These are phyloP conservation scores for Cacoxenus indagator DNA, from an alignment of 2,888 invertebrate genomes.

Conservation along the genomic window DNA sequence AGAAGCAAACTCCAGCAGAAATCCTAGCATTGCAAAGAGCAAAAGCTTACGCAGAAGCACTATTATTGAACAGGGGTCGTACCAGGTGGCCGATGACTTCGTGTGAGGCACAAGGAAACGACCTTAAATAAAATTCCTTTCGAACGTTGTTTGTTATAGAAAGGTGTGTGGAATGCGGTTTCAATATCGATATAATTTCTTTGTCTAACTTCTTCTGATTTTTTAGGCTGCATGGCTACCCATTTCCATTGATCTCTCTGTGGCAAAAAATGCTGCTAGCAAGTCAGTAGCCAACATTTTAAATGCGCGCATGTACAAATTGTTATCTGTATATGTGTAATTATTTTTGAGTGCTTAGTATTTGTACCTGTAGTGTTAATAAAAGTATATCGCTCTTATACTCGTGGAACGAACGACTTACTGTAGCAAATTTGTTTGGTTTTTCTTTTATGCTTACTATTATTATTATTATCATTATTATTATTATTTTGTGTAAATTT, in stretches of 20 bases:
- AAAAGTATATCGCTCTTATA: slow-evolving; percentile 63
- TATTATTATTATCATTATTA: too few species aligned
- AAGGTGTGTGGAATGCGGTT: too few species aligned
- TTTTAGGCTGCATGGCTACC: not conserved
- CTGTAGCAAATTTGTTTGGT: slow-evolving; percentile 26
- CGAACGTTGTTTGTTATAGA: not conserved
- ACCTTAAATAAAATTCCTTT: not conserved
- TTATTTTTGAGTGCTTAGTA: slow-evolving; percentile 41
- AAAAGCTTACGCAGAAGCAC: slow-evolving; percentile 53
- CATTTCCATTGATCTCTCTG: slow-evolving; percentile 18
- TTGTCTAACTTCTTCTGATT: not conserved
- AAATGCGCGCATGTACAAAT: slow-evolving; percentile 42
- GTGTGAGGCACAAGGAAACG: slow-evolving; percentile 31
- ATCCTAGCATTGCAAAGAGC: slow-evolving; percentile 38
- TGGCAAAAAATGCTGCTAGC: slow-evolving; percentile 3
- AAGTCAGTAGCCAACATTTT: slow-evolving; percentile 27
- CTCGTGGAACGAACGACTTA: slow-evolving; percentile 30
- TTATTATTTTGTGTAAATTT: too few species aligned
- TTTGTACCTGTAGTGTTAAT: slow-evolving; percentile 41
- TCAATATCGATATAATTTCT: not conserved
- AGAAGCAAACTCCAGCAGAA: slow-evolving; percentile 58
- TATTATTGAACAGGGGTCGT: slow-evolving; percentile 52
- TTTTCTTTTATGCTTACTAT: not conserved
- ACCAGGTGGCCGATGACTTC: slow-evolving; percentile 56
- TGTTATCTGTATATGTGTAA: slow-evolving; percentile 54